These are phyloP conservation scores for Catocala sponsa DNA, from an alignment of 2,888 invertebrate species.

Conservation along the genomic window DNA sequence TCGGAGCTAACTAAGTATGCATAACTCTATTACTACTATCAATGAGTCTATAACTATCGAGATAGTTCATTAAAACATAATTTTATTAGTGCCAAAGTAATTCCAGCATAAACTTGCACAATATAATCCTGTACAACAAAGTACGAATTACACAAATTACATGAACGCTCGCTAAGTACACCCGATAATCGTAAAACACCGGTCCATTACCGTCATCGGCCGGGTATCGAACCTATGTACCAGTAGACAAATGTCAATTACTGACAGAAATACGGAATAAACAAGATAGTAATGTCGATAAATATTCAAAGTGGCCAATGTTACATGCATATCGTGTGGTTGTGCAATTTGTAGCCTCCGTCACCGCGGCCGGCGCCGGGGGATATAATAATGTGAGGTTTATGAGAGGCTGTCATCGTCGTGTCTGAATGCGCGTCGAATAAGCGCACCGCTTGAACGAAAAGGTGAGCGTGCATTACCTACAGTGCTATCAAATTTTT, in stretches of 20 bases:
- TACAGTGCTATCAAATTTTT: no score
- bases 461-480: no score
- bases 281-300: constrained; percentile 10
- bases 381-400: constrained; percentile 13
- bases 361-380: background rate
- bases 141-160: constrained; percentile 3
- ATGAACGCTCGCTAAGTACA: background rate
- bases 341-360: constrained; percentile 19
- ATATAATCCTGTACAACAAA: constrained; percentile 5
- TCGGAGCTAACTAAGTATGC: no score
- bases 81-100: no score
- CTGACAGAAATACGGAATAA: constrained; percentile 6
- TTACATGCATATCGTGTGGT: constrained; percentile 20
- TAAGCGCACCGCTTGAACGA: background rate
- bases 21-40: no score
- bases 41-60: no score
- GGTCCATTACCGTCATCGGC: background rate
- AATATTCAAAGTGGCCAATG: constrained; percentile 16
- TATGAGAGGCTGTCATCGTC: constrained; percentile 8
- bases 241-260: constrained; percentile 2
- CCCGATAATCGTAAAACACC: constrained; percentile 5
- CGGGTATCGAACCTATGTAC: constrained; percentile 3
- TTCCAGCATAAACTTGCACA: background rate
- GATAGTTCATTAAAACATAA: no score
- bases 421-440: background rate